Conservation (phyloP, 1,140 invertebrate genomes). For the Anastatus disparis region DNA sequence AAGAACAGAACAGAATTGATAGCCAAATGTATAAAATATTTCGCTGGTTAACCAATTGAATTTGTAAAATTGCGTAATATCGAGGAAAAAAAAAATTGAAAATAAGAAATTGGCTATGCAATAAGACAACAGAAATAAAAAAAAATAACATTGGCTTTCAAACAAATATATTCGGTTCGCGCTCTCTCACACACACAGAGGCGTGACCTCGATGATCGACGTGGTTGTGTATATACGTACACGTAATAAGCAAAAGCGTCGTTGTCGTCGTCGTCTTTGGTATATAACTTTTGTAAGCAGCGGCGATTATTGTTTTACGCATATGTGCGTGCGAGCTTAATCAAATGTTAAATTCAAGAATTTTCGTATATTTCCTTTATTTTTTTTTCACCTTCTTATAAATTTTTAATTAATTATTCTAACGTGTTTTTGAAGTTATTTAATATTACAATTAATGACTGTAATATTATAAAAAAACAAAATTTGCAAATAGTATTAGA, state of each 20-base stretch:
- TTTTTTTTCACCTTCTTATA: too few species aligned
- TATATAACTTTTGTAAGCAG: neutral
- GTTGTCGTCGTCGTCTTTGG: too few species aligned
- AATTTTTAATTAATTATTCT: too few species aligned
- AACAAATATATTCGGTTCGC: conserved; percentile 15
- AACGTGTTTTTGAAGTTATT: too few species aligned
- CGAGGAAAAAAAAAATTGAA: neutral
- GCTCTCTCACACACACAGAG: conserved; percentile 7
- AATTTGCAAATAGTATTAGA: too few species aligned
- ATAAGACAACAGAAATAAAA: neutral
- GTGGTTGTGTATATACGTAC: too few species aligned
- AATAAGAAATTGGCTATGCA: neutral
- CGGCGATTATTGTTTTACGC: neutral
- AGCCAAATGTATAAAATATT: neutral
- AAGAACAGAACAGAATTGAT: too few species aligned
- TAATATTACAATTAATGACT: too few species aligned
- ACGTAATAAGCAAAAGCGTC: neutral
- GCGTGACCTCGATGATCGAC: conserved; percentile 12
- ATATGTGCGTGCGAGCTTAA: neutral
- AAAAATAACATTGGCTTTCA: too few species aligned
- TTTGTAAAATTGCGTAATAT: conserved; percentile 2
- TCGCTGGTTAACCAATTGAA: neutral
- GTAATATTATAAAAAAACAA: too few species aligned
- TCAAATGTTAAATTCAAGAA: too few species aligned
- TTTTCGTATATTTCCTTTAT: too few species aligned